Percentiles rank a stretch among this genome's conserved stretches.
Evolutionary conservation across 2,113 vertebrate genomes (phyloP).

Genomic region (Cynopterus brachyotis): DNA sequence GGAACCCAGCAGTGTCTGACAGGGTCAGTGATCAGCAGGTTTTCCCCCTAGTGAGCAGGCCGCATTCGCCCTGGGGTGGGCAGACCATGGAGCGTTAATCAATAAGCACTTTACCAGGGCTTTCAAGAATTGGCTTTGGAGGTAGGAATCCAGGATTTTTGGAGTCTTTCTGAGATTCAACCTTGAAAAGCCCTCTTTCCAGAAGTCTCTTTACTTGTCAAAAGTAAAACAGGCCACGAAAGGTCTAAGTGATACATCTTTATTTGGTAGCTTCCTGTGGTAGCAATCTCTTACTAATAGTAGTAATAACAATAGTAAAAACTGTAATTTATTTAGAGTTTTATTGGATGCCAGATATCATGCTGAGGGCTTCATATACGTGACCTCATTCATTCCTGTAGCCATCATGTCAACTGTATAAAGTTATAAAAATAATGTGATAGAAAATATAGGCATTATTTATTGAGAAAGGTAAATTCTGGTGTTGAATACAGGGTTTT

Average conservation of each 20-base stretch:
- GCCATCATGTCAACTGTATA: not conserved
- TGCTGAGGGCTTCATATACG: not conserved
- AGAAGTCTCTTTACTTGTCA: not conserved
- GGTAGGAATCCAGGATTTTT: not conserved
- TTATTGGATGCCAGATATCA: not conserved
- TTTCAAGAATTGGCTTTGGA: constrained; percentile 25
- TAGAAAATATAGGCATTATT: not conserved
- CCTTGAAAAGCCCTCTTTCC: not conserved
- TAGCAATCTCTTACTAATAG: not conserved
- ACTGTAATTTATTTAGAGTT: not conserved
- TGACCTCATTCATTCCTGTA: not conserved
- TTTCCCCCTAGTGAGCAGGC: constrained; percentile 19
- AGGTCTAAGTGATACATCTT: not conserved
- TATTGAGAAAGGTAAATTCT: not conserved
- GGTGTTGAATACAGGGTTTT: not conserved
- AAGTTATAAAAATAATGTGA: not conserved
- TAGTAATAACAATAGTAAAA: not conserved
- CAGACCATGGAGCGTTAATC: not conserved
- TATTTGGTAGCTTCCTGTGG: not conserved
- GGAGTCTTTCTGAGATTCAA: not conserved
- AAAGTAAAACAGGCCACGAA: not conserved
- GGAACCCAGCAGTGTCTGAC: not conserved
- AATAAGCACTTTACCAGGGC: constrained; percentile 4
- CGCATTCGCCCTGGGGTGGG: not conserved
- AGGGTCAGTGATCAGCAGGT: not conserved